phyloP scores from a whole-genome alignment of 1,140 invertebrate genomes.

The Papilio xuthus region DNA sequence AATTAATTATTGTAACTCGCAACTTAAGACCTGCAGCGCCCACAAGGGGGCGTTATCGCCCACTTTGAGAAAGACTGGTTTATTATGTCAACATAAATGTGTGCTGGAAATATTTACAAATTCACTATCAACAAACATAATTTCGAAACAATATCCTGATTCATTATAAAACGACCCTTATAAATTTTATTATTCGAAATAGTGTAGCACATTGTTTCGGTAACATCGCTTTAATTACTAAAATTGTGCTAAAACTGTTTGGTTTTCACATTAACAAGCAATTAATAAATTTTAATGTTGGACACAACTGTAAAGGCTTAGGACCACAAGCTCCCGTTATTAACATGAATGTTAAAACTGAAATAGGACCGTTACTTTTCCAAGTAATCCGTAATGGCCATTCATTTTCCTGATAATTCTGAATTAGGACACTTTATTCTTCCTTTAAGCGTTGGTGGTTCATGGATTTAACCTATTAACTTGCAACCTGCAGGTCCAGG shows the following conservation, averaged over 20 bases:
- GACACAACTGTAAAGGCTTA: slow-evolving; percentile 14
- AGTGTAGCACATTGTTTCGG: slow-evolving; percentile 15
- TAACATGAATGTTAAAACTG: slow-evolving; percentile 9
- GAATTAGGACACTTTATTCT: no score
- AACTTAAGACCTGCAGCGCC: no score
- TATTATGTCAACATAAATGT: neutral
- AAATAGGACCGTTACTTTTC: neutral
- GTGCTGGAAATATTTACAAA: neutral
- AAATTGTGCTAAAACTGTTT: slow-evolving; percentile 21
- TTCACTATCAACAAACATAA: slow-evolving; percentile 2
- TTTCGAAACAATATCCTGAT: neutral
- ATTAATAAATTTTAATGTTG: slow-evolving; percentile 25
- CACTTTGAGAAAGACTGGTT: no score
- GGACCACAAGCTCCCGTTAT: slow-evolving; percentile 19
- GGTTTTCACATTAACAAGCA: slow-evolving; percentile 15
- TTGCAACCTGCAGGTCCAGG: no score
- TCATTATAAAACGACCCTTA: neutral
- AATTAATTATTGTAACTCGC: no score
- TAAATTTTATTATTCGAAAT: slow-evolving; percentile 15
- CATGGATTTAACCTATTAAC: no score
- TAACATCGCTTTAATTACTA: slow-evolving; percentile 17
- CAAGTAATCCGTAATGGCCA: neutral
- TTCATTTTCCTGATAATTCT: neutral
- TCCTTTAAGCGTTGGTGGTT: no score
- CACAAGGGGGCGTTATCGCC: no score